Conservation (phyloP, 2,797 vertebrate genomes). For the Siniperca obscura region DNA sequence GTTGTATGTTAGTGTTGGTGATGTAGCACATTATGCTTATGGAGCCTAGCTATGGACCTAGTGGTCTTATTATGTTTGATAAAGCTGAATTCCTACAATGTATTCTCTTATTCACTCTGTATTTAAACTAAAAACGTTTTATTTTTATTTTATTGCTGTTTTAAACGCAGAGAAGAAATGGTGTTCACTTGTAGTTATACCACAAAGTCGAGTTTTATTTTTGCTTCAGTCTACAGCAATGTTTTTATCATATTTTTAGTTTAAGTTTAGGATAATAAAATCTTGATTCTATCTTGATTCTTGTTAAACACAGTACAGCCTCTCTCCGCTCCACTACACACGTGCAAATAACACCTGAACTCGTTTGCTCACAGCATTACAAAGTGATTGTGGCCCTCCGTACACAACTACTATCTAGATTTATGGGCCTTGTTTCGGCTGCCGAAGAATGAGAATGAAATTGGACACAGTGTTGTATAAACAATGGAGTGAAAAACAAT, state of each 20-base stretch:
- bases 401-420: constrained; percentile 52
- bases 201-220: neutral
- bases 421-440: constrained; percentile 49
- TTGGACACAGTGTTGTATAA: constrained; percentile 53
- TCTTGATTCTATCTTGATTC: neutral
- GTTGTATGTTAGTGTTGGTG: neutral
- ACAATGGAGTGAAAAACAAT: constrained; percentile 46
- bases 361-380: constrained; percentile 37
- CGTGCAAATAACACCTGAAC: constrained; percentile 37
- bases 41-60: too few species aligned
- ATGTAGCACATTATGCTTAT: neutral
- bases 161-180: neutral
- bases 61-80: neutral
- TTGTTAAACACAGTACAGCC: constrained; percentile 4
- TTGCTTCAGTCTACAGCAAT: neutral
- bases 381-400: constrained; percentile 19
- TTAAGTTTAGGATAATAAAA: constrained; percentile 7
- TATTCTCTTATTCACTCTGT: neutral
- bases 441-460: constrained; percentile 54
- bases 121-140: neutral
- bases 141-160: neutral
- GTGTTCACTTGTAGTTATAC: neutral
- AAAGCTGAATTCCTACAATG: neutral
- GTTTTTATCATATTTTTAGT: neutral
- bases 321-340: constrained; percentile 14